Evolutionary conservation across 2,888 invertebrate genomes (phyloP).

Genomic region (Cheilosia urbana): DNA sequence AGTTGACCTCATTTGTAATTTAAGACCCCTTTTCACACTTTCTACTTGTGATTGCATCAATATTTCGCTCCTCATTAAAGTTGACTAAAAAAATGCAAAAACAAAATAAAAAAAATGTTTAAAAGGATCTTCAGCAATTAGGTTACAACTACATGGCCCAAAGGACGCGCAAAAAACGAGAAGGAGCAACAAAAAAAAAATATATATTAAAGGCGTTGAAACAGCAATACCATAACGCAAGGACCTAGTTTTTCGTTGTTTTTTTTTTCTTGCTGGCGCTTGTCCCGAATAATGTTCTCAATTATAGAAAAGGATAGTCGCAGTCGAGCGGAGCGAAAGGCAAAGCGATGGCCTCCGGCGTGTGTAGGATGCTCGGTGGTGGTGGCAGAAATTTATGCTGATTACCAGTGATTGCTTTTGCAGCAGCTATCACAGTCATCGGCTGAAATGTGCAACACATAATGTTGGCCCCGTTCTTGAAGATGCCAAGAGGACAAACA

Average conservation of each 20-base stretch:
- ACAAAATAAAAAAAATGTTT: conserved; percentile 23
- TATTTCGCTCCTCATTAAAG: conserved; percentile 64
- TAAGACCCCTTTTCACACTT: conserved; percentile 13
- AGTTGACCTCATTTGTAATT: conserved; percentile 68
- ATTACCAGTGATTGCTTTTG: conserved; percentile 68
- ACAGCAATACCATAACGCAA: conserved; percentile 62
- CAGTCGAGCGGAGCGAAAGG: conserved; percentile 20
- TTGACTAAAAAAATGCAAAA: conserved; percentile 9
- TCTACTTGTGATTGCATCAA: conserved; percentile 50
- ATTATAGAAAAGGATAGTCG: conserved; percentile 43
- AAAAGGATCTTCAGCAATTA: conserved; percentile 60
- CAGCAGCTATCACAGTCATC: conserved; percentile 45
- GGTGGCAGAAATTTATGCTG: conserved; percentile 60
- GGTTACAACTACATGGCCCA: conserved; percentile 57
- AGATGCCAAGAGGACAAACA: conserved; percentile 1
- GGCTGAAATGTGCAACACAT: conserved; percentile 45
- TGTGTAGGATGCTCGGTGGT: conserved; percentile 25
- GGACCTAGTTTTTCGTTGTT: conserved; percentile 41
- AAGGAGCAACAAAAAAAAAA: conserved; percentile 21
- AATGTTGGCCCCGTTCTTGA: conserved; percentile 11
- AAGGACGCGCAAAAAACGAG: conserved; percentile 43
- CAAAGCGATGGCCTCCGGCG: conserved; percentile 19
- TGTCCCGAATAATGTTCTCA: conserved; percentile 70
- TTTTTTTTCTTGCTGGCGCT: conserved; percentile 59
- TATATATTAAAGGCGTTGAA: conserved; percentile 54